Evolutionary conservation across 1,140 invertebrate species (phyloP).

Genomic region (Pogonomyrmex barbatus): DNA sequence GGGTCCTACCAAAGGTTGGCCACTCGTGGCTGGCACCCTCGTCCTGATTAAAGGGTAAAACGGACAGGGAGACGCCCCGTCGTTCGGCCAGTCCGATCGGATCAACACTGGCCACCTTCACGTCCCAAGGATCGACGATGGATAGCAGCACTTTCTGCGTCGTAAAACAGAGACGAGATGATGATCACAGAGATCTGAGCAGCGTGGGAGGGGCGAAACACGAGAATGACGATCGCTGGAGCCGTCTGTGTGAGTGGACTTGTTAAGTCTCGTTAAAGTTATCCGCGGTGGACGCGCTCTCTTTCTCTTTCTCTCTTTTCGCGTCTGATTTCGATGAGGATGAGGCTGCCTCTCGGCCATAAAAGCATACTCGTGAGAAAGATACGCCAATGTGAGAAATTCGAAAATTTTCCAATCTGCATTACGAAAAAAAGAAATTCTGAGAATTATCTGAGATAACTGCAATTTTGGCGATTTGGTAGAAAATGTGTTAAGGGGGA

Average conservation of each 20-base stretch:
- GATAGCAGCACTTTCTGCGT: slow-evolving; percentile 84
- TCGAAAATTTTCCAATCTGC: background rate
- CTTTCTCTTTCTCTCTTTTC: slow-evolving; percentile 7
- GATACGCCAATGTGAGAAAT: background rate
- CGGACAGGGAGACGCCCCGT: slow-evolving; percentile 77
- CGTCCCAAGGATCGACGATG: slow-evolving; percentile 85
- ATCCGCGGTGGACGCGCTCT: slow-evolving; percentile 39
- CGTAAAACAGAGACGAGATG: slow-evolving; percentile 72
- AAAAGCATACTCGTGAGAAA: slow-evolving; percentile 8
- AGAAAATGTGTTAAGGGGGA: background rate
- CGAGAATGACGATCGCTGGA: slow-evolving; percentile 37
- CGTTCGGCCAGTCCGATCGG: slow-evolving; percentile 78
- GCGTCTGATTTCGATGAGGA: slow-evolving; percentile 22
- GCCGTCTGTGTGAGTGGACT: slow-evolving; percentile 74
- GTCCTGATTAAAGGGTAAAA: slow-evolving; percentile 57
- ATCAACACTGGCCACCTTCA: slow-evolving; percentile 83
- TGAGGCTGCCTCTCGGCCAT: background rate
- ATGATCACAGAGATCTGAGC: slow-evolving; percentile 63
- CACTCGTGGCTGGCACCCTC: slow-evolving; percentile 48
- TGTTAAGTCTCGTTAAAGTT: slow-evolving; percentile 77
- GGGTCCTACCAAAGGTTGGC: slow-evolving; percentile 41
- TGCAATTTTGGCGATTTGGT: background rate
- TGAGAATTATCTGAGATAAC: background rate
- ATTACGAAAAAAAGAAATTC: no score
- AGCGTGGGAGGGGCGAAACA: slow-evolving; percentile 30